phyloP scores from a whole-genome alignment of 2,113 vertebrate species.

The Chaenogobius annularis region DNA sequence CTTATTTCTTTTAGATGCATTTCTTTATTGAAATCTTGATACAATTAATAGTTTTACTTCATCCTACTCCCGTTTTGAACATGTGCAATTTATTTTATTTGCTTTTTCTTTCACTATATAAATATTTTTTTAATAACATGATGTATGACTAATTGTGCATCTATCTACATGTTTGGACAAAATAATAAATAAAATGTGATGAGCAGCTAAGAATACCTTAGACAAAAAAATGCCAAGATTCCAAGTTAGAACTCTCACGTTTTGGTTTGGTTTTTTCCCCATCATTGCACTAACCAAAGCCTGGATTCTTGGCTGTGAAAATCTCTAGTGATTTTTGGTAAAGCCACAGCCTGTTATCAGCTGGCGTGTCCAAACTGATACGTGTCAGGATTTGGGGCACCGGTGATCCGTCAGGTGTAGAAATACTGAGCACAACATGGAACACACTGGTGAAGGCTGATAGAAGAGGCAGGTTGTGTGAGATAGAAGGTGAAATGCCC shows the following conservation, averaged over 20 bases:
- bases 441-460: not conserved
- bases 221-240: not conserved
- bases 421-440: constrained; percentile 6
- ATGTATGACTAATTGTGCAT: too few species aligned
- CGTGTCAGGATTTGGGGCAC: not conserved
- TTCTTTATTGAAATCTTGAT: not conserved
- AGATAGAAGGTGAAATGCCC: constrained; percentile 20
- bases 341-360: not conserved
- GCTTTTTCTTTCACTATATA: too few species aligned
- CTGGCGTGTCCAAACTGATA: not conserved
- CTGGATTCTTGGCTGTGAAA: not conserved
- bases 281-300: not conserved
- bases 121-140: too few species aligned
- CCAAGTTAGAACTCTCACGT: not conserved
- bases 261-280: not conserved
- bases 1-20: not conserved
- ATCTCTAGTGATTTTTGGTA: not conserved
- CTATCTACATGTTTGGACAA: too few species aligned
- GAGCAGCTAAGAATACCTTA: too few species aligned
- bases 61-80: too few species aligned
- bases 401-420: not conserved
- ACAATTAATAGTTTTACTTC: too few species aligned
- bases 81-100: too few species aligned
- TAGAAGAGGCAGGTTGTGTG: constrained; percentile 6
- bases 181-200: too few species aligned